Conservation (phyloP, 1,140 invertebrate species). For the Bemisia tabaci region DNA sequence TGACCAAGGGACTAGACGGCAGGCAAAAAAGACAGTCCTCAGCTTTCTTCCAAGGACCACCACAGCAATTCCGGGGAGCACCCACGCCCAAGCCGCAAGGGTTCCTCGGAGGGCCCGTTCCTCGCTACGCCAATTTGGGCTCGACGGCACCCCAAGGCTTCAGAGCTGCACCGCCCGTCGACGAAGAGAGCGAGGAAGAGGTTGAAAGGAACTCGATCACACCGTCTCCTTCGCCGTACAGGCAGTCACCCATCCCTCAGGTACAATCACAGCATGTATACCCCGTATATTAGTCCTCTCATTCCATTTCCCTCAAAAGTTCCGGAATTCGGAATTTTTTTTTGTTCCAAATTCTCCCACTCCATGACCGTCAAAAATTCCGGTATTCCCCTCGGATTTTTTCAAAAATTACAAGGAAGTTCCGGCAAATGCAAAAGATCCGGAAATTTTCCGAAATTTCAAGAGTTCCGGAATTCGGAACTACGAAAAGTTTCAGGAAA, state of each 20-base stretch:
- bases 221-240: conserved; percentile 14
- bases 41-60: conserved; percentile 10
- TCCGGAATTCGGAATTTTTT: no score
- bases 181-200: conserved; percentile 19
- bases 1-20: conserved; percentile 12
- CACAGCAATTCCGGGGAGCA: background rate
- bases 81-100: conserved; percentile 11
- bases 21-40: conserved; percentile 9
- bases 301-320: no score
- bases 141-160: conserved; percentile 18
- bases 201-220: conserved; percentile 16
- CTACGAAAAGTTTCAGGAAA: no score
- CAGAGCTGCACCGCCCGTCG: conserved; percentile 16
- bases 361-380: no score
- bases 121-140: conserved; percentile 7
- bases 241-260: background rate
- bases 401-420: no score
- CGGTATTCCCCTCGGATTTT: no score
- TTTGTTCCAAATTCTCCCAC: no score
- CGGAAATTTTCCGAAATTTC: no score
- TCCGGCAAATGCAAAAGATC: no score
- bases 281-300: no score
- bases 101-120: conserved; percentile 11
- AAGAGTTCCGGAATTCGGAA: no score
- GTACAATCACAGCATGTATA: no score